These are phyloP conservation scores for Piprites chloris DNA, from an alignment of 2,113 vertebrate species.

Conservation along the genomic window DNA sequence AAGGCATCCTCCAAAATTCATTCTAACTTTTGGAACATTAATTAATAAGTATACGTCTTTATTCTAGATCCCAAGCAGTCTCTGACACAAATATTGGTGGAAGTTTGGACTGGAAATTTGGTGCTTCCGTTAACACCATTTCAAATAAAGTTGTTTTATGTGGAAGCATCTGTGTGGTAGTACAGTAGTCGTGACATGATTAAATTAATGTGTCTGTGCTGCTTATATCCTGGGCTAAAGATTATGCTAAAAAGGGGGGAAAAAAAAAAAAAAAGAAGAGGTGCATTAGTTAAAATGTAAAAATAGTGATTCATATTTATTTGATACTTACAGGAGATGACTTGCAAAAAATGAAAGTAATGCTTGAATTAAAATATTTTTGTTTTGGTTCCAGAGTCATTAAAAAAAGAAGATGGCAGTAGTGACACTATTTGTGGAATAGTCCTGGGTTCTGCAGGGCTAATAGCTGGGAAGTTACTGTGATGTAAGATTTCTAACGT, in stretches of 20 bases:
- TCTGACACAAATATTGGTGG: background rate
- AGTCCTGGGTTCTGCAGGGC: background rate
- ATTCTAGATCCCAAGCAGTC: background rate
- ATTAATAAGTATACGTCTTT: background rate
- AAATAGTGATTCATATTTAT: background rate
- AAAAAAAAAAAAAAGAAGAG: background rate
- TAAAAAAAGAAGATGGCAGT: background rate
- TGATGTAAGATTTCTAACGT: background rate
- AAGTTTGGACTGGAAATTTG: background rate
- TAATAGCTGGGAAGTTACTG: background rate
- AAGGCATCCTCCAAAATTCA: background rate
- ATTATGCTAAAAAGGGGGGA: background rate
- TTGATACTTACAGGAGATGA: background rate
- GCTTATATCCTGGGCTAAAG: background rate
- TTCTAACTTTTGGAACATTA: background rate
- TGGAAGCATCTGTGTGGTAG: background rate
- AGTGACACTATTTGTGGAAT: background rate
- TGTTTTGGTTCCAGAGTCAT: background rate
- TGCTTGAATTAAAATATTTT: background rate
- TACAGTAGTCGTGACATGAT: background rate
- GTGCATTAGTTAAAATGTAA: background rate
- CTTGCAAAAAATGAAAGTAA: background rate
- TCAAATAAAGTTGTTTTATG: background rate
- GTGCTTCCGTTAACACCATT: background rate
- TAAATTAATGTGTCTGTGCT: background rate